A percentile compares a stretch with the other conserved stretches of the same genome.
Evolutionary conservation across 1,140 invertebrate genomes (phyloP).

Genomic region (Tetramorium alpestre): DNA sequence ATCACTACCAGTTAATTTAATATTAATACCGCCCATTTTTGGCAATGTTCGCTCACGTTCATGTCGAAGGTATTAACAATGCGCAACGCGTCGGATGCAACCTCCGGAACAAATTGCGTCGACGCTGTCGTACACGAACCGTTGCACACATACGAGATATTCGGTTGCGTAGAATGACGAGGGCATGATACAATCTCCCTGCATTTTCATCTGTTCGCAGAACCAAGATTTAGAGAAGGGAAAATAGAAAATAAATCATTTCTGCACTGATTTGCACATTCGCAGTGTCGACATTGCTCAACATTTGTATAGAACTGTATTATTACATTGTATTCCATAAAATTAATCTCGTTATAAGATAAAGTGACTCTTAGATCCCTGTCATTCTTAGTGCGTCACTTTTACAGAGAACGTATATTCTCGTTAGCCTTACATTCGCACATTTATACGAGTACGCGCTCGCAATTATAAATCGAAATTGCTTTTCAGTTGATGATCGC

Average conservation of each 20-base stretch:
- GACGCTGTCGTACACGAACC: neutral
- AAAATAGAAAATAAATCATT: slow-evolving; percentile 20
- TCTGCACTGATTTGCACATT: neutral
- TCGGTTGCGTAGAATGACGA: neutral
- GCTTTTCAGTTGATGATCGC: neutral
- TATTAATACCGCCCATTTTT: slow-evolving; percentile 8
- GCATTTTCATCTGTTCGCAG: neutral
- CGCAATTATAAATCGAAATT: slow-evolving; percentile 5
- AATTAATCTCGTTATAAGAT: slow-evolving; percentile 4
- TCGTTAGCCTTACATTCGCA: neutral
- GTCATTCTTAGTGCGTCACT: slow-evolving; percentile 1
- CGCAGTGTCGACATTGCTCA: neutral
- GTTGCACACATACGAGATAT: neutral
- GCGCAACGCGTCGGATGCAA: neutral
- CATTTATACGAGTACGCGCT: neutral
- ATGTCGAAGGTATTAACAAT: neutral
- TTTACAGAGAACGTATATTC: neutral
- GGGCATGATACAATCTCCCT: neutral
- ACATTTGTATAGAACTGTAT: neutral
- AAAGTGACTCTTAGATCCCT: neutral
- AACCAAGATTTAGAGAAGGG: neutral
- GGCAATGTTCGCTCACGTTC: neutral
- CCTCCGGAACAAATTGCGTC: neutral
- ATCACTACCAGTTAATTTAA: slow-evolving; percentile 42
- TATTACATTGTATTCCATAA: neutral